Percentiles rank a stretch among this genome's conserved stretches.
phyloP scores from a whole-genome alignment of 2,888 invertebrate species.

The Athalia rosae region DNA sequence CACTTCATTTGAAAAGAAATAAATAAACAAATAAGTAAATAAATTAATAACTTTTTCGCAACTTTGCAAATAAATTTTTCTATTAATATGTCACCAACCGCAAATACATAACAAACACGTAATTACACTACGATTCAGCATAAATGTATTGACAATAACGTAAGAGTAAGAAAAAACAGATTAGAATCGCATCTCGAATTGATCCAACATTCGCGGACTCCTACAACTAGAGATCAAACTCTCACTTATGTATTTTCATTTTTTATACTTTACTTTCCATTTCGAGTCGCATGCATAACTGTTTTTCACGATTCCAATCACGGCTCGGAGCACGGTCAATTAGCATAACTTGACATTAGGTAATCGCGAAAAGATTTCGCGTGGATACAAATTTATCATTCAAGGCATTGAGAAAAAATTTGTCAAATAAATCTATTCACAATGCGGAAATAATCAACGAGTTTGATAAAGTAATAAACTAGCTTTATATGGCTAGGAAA shows the following conservation, averaged over 20 bases:
- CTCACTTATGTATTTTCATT: constrained; percentile 1
- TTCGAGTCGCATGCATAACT: neutral
- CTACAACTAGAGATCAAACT: constrained; percentile 14
- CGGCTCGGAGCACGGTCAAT: neutral
- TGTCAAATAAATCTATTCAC: neutral
- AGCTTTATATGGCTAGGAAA: too few relatives aligned
- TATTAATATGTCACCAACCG: too few relatives aligned
- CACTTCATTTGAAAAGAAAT: too few relatives aligned
- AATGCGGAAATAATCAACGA: too few relatives aligned
- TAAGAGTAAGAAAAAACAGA: too few relatives aligned
- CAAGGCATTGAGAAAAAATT: neutral
- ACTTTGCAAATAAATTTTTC: too few relatives aligned
- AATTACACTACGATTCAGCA: too few relatives aligned
- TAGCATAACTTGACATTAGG: neutral
- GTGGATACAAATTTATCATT: neutral
- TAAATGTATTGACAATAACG: too few relatives aligned
- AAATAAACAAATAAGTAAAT: too few relatives aligned
- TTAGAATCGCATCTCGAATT: neutral
- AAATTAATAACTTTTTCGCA: too few relatives aligned
- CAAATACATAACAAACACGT: too few relatives aligned
- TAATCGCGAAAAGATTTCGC: constrained; percentile 9
- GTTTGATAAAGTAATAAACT: too few relatives aligned
- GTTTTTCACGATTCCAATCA: neutral
- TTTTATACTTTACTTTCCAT: constrained; percentile 36
- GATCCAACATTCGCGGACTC: neutral